Conservation (phyloP, 2,888 invertebrate species). For the Bibio marci region DNA sequence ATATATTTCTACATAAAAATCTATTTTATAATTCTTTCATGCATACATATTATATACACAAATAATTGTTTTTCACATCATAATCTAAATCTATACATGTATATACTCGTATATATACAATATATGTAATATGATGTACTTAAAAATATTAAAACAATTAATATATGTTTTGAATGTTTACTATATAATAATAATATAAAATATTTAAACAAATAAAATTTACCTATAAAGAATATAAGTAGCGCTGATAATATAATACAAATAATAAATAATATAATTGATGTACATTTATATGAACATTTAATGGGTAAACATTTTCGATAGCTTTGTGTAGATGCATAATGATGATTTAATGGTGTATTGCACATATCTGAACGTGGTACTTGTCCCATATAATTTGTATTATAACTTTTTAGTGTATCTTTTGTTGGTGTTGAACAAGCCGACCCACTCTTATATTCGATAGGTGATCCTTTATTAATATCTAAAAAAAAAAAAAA, state of each 20-base stretch:
- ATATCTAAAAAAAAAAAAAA: conserved; percentile 46
- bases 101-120: too few relatives aligned
- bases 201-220: too few relatives aligned
- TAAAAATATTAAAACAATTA: too few relatives aligned
- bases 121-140: too few relatives aligned
- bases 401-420: conserved; percentile 37
- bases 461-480: conserved; percentile 69
- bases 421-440: conserved; percentile 77
- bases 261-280: conserved; percentile 71
- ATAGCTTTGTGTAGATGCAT: conserved; percentile 70
- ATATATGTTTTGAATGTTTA: too few relatives aligned
- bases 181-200: too few relatives aligned
- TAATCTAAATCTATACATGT: too few relatives aligned
- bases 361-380: conserved; percentile 38
- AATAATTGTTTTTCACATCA: too few relatives aligned
- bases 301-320: conserved; percentile 69
- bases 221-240: conserved; percentile 77
- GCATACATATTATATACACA: too few relatives aligned
- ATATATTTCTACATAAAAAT: too few relatives aligned
- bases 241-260: conserved; percentile 68
- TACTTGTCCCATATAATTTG: conserved; percentile 52
- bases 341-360: conserved; percentile 47
- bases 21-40: too few relatives aligned
- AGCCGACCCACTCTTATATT: conserved; percentile 71
- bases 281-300: conserved; percentile 87